Conservation (phyloP, 2,797 vertebrate genomes). For the Chloroceryle amazona region DNA sequence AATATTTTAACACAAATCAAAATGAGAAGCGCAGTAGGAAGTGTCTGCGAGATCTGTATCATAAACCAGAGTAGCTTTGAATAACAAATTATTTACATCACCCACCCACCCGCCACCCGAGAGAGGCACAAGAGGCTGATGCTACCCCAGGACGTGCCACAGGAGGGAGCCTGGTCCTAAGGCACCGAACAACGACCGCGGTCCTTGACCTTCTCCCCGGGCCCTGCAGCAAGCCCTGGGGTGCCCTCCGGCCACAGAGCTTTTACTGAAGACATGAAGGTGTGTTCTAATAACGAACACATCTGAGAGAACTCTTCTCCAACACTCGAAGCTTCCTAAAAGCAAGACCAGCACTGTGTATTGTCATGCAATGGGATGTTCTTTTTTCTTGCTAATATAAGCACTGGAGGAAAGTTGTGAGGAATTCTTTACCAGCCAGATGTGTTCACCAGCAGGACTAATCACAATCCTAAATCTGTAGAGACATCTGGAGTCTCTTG, state of each 20-base stretch:
- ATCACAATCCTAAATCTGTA: not conserved
- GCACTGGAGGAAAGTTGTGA: not conserved
- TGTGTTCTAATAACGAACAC: not conserved
- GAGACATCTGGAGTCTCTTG: not conserved
- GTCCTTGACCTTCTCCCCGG: rapidly evolving
- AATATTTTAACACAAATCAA: not conserved
- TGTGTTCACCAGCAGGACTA: not conserved
- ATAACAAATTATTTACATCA: not conserved
- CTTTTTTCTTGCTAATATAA: not conserved
- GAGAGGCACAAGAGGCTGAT: not conserved
- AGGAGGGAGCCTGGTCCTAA: conserved; percentile 8
- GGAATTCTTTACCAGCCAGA: not conserved
- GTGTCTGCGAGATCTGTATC: not conserved
- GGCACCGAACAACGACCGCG: not conserved
- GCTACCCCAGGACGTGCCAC: conserved; percentile 8
- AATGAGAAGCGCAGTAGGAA: not conserved
- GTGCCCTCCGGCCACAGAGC: not conserved
- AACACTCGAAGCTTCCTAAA: not conserved
- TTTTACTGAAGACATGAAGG: not conserved
- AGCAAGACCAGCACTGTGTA: not conserved
- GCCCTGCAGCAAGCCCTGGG: not conserved
- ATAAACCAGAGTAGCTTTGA: not conserved
- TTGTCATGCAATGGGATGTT: not conserved
- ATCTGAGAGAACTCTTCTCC: not conserved
- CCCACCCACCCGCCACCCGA: rapidly evolving